phyloP scores from a whole-genome alignment of 2,113 vertebrate species.

The Atlantisia rogersi region DNA sequence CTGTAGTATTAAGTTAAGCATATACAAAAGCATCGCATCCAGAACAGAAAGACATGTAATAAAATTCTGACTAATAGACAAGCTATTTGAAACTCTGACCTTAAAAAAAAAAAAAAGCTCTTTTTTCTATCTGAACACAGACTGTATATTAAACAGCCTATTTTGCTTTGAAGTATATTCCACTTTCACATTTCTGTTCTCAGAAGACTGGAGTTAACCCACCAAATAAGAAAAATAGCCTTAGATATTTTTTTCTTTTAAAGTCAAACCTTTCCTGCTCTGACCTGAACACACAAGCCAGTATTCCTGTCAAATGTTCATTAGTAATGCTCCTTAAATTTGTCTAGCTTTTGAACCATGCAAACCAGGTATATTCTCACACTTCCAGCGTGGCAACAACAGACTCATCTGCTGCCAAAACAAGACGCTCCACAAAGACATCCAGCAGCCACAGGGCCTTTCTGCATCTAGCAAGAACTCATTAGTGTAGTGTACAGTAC shows the following conservation, averaged over 20 bases:
- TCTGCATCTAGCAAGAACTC: not conserved
- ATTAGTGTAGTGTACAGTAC: not conserved
- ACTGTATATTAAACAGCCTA: not conserved
- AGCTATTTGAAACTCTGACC: not conserved
- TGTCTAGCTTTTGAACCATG: not conserved
- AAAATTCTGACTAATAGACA: not conserved
- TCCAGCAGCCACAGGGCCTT: not conserved
- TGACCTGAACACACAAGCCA: not conserved
- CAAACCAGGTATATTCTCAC: not conserved
- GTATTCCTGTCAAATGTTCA: fast-evolving
- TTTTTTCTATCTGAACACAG: not conserved
- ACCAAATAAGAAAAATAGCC: not conserved
- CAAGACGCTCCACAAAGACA: not conserved
- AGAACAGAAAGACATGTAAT: not conserved
- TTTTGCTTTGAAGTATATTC: not conserved
- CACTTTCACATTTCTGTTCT: not conserved
- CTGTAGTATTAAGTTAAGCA: not conserved
- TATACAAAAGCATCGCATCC: not conserved
- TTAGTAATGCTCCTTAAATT: not conserved
- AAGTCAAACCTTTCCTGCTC: not conserved
- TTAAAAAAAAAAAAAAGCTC: not conserved
- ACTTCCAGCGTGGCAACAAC: not conserved
- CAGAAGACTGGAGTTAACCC: not conserved
- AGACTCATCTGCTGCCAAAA: not conserved
- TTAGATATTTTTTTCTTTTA: not conserved